phyloP scores from a whole-genome alignment of 2,888 invertebrate species.

The Polydrusus pterygomalis region DNA sequence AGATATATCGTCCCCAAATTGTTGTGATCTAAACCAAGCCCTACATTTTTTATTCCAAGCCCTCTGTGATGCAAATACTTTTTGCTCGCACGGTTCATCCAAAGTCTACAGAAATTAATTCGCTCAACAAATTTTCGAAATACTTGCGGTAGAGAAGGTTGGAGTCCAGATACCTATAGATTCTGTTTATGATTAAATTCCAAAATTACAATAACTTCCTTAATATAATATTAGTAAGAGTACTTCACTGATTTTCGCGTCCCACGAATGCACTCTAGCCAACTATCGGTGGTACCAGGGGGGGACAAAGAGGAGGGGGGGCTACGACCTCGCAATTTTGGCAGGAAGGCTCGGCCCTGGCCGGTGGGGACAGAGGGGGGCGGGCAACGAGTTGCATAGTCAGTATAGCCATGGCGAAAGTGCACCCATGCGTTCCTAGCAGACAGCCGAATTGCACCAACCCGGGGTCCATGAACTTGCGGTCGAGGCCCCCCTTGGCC shows the following conservation, averaged over 20 bases:
- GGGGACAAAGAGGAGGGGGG: constrained; percentile 25
- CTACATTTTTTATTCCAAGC: too few relatives aligned
- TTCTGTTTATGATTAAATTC: too few relatives aligned
- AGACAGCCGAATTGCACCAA: constrained; percentile 70
- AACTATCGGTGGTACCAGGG: constrained; percentile 28
- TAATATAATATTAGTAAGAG: neutral
- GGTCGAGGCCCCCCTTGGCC: constrained; percentile 51
- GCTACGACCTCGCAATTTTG: constrained; percentile 61
- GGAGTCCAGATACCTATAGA: too few relatives aligned
- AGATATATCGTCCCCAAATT: too few relatives aligned
- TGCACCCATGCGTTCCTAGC: constrained; percentile 73
- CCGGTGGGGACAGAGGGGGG: constrained; percentile 56
- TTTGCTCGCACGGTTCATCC: too few relatives aligned
- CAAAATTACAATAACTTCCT: too few relatives aligned
- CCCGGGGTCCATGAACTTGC: constrained; percentile 68
- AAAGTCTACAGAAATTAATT: too few relatives aligned
- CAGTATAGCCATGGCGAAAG: constrained; percentile 67
- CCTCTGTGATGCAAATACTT: too few relatives aligned
- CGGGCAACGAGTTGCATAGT: constrained; percentile 69
- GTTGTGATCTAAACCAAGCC: too few relatives aligned
- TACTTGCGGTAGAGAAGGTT: too few relatives aligned
- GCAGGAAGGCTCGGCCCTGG: constrained; percentile 60
- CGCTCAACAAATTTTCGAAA: too few relatives aligned
- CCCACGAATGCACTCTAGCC: constrained; percentile 29
- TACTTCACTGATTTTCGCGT: constrained; percentile 18